Base-by-base conservation (phyloP, 2,113 vertebrate genomes). In the Pipra filicauda region DNA sequence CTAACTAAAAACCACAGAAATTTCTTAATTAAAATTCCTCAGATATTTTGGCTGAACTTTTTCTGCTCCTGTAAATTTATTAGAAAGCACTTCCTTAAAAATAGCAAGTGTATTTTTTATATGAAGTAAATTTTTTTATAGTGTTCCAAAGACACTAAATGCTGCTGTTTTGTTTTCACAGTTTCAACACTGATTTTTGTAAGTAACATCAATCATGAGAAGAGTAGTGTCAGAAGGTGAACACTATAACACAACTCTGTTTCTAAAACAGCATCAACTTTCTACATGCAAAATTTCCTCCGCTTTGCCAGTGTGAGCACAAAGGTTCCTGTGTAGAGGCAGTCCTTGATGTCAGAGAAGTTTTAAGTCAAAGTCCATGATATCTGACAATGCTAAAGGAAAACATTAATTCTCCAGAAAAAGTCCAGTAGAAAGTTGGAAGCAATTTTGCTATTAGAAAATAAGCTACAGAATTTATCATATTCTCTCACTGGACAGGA, bases 381-480 rank as follows among this genome's bases (percentile, higher is more conserved):
- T 85, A 65, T 12, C 21, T 54, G 39, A 46, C 31, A 82, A 59
- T 72, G 33, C 23, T 89, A 33, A 64, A 89, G 71, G 31, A 94
- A 59, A 26, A 43, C 11, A n/a, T 20, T 8, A 43, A 39, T 69
- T 69, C 86, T 84, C 81, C 84, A 93, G 93, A 95, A 90, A 78
- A 96, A 92, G 61, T 89, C 80, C 80, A 91, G 52, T 44, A 71
- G 81, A 80, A 91, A 92, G 41, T 88, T 95, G 80, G 91, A 96
- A 97, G 94, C 48, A 95, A 92, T 95, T 94, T 94, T 78, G 69
- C 83, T 27, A 15, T 75, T 94, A 33, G 39, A 95, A 97, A 95
- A 95, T 61, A 93, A 96, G 89, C 84, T 71, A 82, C 80, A 89
- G 89, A 92, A 94, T 82, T 70, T 86, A 91, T 96, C 84, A 91